These are phyloP conservation scores for Callionymus lyra DNA, from an alignment of 2,113 vertebrate genomes.

Conservation along the genomic window DNA sequence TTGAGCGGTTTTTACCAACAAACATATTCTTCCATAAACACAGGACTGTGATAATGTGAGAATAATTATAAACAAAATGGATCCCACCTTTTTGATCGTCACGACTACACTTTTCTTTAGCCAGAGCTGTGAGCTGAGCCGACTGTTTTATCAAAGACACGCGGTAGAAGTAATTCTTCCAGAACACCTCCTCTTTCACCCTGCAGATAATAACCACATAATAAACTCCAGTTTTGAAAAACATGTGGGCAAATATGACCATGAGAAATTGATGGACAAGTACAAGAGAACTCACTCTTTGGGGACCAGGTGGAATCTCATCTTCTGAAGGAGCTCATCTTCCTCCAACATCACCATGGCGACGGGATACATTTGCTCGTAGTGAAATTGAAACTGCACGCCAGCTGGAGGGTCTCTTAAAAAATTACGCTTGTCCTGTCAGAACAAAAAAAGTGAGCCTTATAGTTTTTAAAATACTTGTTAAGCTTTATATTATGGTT, in stretches of 20 bases:
- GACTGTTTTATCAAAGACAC: constrained; percentile 46
- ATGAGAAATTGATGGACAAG: neutral
- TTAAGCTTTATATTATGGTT: too few relatives aligned
- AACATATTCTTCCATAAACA: too few relatives aligned
- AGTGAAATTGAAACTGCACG: constrained; percentile 87
- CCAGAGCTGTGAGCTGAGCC: constrained; percentile 36
- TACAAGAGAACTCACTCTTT: constrained; percentile 76
- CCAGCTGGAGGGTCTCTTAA: constrained; percentile 85
- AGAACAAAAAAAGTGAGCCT: neutral
- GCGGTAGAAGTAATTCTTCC: constrained; percentile 51
- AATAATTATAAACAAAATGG: neutral
- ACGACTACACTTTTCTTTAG: constrained; percentile 1
- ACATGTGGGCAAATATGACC: neutral
- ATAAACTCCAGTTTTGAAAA: too few relatives aligned
- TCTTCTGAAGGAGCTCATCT: constrained; percentile 84
- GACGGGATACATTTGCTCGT: constrained; percentile 84
- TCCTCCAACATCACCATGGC: constrained; percentile 91
- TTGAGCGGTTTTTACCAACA: too few relatives aligned
- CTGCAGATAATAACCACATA: constrained; percentile 8
- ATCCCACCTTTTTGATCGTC: constrained; percentile 24
- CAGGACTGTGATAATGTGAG: too few relatives aligned
- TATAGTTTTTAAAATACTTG: too few relatives aligned
- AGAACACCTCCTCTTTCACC: constrained; percentile 46
- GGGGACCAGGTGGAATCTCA: constrained; percentile 91
- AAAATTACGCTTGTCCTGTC: constrained; percentile 87